Evolutionary conservation across 2,797 vertebrate species (phyloP), one percentile per base, ranked within the genome.

Genomic region (Channallabes apus): DNA sequence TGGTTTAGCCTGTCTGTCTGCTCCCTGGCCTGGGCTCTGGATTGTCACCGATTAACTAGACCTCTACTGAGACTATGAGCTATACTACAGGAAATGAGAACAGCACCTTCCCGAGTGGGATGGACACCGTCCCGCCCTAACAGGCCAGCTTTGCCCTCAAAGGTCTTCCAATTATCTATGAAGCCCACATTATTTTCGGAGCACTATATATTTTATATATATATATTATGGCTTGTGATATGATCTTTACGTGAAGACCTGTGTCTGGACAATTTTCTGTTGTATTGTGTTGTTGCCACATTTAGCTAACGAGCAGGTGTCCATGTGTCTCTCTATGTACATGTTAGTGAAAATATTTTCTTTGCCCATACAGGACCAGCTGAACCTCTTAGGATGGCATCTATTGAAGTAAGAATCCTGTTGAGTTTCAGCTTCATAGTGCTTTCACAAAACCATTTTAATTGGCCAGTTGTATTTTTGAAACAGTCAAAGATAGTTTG

Each of bases 371-470:
- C 84, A 96, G 94, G 92, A 90, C 87, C 88, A 0, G 17, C 90
- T 62, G 94, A 89, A 76, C 38, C 88, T 67, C 87, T 87, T 81
- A 94, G 92, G 91, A 90, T 93, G 90, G 86, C 87, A 58, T 82
- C 90, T 12, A 38, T 88, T 0, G 95, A 96, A 92, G 95, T 96
- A 88, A 93, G 91, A 86, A 72, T 82, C 14, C 17, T 1, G 46
- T 69, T 18, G 35, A 20, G 22, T 54, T 62, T 82, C 54, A 32
- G 38, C 29, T 82, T 80, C 15, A 24, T 1, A 20, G 46, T 20
- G 14, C 35, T 69, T 64, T 41, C 56, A 35, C 56, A 78, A 59
- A 1, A 4, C 0, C 17, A 35, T 12, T 51, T 46, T 82, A 62
- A 9, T 20, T 18, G n/a, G 14, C 18, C 8, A 58, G 8, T 77